Percentiles rank a stretch among this genome's conserved stretches.
Evolutionary conservation across 2,797 vertebrate species (phyloP).

Genomic region (Okamejei kenojei): DNA sequence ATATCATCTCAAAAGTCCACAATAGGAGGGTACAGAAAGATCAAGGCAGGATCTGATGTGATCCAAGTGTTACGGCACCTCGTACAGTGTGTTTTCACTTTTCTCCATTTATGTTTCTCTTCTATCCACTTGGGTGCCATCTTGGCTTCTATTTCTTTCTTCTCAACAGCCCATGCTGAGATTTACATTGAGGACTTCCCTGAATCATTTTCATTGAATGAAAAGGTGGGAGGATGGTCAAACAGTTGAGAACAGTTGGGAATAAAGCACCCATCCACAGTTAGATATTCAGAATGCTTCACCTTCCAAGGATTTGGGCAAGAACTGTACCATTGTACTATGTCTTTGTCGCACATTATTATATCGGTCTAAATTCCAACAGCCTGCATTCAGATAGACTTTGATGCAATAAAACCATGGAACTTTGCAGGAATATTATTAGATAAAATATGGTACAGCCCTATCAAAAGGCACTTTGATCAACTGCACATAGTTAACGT

Average conservation of each 20-base stretch:
- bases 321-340: background rate
- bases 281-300: background rate
- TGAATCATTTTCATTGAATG: background rate
- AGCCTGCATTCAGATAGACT: too few species aligned
- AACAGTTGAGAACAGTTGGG: background rate
- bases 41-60: background rate
- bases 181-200: background rate
- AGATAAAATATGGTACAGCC: too few species aligned
- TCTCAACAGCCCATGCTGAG: background rate
- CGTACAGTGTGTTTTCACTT: background rate
- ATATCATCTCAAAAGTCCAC: background rate
- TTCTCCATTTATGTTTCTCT: background rate
- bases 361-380: background rate
- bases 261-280: background rate
- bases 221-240: background rate
- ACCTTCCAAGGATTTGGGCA: background rate
- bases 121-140: background rate
- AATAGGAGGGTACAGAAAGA: background rate
- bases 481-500: too few species aligned
- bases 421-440: too few species aligned
- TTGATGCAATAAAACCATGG: too few species aligned
- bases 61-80: background rate
- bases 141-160: background rate
- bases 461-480: too few species aligned
- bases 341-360: background rate